phyloP scores from a whole-genome alignment of 2,113 vertebrate species.

The Cephalopterus ornatus region DNA sequence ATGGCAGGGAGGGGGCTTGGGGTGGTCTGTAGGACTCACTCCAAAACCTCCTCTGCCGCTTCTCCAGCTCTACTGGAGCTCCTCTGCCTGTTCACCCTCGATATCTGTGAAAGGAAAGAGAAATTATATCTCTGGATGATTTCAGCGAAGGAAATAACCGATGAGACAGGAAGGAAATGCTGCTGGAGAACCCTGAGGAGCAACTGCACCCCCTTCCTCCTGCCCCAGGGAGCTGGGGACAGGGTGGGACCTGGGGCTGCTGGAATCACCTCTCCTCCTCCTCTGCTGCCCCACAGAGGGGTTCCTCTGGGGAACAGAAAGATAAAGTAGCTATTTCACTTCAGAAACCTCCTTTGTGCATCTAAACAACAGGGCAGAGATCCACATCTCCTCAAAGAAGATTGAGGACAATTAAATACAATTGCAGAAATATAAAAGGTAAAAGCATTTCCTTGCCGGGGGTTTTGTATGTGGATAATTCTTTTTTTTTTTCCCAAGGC shows the following conservation, averaged over 20 bases:
- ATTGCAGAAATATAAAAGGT: background rate
- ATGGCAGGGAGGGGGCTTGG: background rate
- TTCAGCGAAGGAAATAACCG: background rate
- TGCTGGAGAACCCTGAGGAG: background rate
- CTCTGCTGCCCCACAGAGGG: background rate
- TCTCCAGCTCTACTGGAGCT: background rate
- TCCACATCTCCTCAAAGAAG: background rate
- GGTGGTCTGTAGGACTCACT: fast-evolving
- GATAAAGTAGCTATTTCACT: background rate
- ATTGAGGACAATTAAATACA: background rate
- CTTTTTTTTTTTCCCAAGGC: background rate
- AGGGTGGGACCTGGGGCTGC: background rate
- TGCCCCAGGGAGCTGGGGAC: fast-evolving
- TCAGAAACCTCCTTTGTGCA: background rate
- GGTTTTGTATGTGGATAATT: background rate
- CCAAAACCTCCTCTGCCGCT: background rate
- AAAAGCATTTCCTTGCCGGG: background rate
- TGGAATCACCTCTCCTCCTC: background rate
- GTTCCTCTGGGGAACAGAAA: background rate
- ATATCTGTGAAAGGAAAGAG: background rate
- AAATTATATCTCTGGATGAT: background rate
- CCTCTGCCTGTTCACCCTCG: background rate
- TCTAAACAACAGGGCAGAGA: background rate
- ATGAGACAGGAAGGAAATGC: background rate
- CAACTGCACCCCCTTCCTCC: background rate